A percentile compares a stretch with the other conserved stretches of the same genome.
phyloP scores from a whole-genome alignment of 2,888 invertebrate species.

The Pardosa pseudoannulata region DNA sequence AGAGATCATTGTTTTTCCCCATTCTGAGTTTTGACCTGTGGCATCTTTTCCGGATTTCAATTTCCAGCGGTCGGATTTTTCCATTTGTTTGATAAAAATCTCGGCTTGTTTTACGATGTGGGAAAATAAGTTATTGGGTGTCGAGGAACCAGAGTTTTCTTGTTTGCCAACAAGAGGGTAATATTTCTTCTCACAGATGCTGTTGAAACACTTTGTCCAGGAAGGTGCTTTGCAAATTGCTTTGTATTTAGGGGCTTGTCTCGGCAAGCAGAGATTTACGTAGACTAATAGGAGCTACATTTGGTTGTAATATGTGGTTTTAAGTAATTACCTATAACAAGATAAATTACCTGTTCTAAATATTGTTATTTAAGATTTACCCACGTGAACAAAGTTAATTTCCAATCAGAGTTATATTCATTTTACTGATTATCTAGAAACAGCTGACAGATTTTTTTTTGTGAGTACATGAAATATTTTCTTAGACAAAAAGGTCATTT shows the following conservation, averaged over 20 bases:
- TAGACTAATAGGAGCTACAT: neutral
- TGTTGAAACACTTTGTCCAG: neutral
- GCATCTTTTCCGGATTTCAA: slow-evolving; percentile 32
- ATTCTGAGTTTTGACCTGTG: slow-evolving; percentile 45
- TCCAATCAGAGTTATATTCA: no score
- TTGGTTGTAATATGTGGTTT: no score
- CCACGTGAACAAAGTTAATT: no score
- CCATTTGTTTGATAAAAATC: slow-evolving; percentile 48
- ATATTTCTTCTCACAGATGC: neutral
- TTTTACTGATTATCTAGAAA: no score
- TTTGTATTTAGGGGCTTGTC: neutral
- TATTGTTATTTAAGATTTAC: no score
- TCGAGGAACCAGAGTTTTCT: neutral
- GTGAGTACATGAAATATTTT: no score
- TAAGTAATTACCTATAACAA: no score
- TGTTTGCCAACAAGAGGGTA: neutral
- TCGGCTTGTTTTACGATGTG: slow-evolving; percentile 1
- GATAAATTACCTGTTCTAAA: no score
- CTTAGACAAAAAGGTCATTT: no score
- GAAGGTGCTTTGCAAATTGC: neutral
- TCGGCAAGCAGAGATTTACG: neutral
- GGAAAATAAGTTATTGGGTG: slow-evolving; percentile 19
- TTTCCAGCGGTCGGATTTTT: slow-evolving; percentile 18
- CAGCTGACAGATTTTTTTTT: no score
- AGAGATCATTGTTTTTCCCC: slow-evolving; percentile 56